Conservation (phyloP, 2,113 vertebrate genomes). For the Leucopsar rothschildi region DNA sequence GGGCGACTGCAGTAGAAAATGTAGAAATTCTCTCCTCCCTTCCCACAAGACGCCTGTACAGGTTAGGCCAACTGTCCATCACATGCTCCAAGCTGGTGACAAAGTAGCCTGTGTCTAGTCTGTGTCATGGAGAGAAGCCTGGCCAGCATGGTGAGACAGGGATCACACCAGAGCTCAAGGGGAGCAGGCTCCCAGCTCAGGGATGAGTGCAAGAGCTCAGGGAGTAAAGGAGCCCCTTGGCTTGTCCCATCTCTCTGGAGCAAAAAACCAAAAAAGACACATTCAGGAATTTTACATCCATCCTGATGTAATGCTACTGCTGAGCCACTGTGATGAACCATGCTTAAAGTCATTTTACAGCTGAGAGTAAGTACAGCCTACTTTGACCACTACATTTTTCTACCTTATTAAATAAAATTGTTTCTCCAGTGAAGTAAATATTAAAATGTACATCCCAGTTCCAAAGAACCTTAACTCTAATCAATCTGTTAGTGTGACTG, state of each 20-base stretch:
- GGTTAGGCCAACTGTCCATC: accelerated
- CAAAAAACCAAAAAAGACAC: not conserved
- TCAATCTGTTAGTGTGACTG: not conserved
- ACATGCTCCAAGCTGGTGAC: not conserved
- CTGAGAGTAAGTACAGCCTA: not conserved
- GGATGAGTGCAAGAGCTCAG: not conserved
- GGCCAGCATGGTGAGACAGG: accelerated
- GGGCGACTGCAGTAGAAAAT: not conserved
- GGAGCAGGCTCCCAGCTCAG: not conserved
- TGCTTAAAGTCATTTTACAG: not conserved
- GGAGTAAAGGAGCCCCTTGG: not conserved
- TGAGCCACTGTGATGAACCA: not conserved
- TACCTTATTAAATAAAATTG: not conserved
- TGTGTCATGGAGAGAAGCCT: accelerated
- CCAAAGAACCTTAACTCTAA: not conserved
- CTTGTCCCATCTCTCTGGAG: not conserved
- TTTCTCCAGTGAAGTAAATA: not conserved
- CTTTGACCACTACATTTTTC: not conserved
- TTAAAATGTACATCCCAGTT: not conserved
- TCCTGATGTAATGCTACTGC: not conserved
- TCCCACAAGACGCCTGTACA: not conserved
- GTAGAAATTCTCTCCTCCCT: not conserved
- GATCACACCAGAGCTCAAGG: not conserved
- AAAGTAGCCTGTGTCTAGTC: not conserved
- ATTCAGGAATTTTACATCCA: not conserved